Conservation (phyloP, 2,113 vertebrate genomes). For the Thryonomys swinderianus region DNA sequence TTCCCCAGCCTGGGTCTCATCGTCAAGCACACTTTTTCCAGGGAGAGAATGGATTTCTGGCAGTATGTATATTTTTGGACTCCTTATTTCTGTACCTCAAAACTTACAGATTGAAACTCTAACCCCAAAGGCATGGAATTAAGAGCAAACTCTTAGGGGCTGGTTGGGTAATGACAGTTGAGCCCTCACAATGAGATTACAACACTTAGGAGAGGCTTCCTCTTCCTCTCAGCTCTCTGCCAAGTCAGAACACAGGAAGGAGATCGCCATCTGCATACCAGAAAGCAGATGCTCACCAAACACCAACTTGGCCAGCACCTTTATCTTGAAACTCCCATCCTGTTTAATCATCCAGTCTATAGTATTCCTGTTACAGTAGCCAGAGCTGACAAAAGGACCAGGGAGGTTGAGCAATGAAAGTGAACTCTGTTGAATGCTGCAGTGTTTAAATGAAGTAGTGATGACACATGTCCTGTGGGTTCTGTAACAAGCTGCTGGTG, state of each 20-base stretch:
- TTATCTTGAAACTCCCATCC: neutral
- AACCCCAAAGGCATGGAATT: neutral
- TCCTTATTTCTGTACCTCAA: neutral
- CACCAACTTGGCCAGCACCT: neutral
- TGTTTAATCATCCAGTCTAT: neutral
- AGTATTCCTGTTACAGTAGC: neutral
- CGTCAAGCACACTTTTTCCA: neutral
- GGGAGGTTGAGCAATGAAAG: neutral
- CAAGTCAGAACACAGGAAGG: neutral
- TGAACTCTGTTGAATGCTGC: neutral
- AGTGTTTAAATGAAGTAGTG: neutral
- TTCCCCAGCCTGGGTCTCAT: neutral
- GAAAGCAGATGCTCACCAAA: neutral
- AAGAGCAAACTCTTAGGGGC: neutral
- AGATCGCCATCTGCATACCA: neutral
- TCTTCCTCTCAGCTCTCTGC: neutral
- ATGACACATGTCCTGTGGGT: neutral
- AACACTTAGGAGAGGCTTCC: neutral
- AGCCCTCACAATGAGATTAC: neutral
- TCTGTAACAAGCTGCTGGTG: neutral
- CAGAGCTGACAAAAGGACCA: neutral
- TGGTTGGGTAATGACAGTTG: neutral
- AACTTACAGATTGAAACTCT: neutral
- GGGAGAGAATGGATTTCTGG: neutral
- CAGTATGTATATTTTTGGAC: neutral